Evolutionary conservation across 2,113 vertebrate species (phyloP).

Genomic region (Platanista minor): DNA sequence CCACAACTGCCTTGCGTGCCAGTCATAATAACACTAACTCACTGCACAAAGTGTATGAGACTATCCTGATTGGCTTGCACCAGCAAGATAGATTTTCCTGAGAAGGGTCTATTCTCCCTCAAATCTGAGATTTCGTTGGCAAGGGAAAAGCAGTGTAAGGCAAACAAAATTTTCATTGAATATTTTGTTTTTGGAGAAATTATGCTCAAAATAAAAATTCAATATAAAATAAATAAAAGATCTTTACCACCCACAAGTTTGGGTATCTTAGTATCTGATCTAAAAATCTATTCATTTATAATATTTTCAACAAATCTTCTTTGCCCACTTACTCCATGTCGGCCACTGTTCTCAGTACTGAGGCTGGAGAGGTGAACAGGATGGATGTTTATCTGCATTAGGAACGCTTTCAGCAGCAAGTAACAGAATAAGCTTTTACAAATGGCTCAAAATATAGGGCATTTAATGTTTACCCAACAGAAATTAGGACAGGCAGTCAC

Average conservation of each 20-base stretch:
- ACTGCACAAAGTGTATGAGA: neutral
- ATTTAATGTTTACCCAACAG: neutral
- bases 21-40: neutral
- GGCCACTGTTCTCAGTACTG: neutral
- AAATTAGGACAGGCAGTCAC: neutral
- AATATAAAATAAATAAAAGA: neutral
- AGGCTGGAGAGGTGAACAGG: neutral
- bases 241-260: neutral
- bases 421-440: neutral
- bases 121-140: neutral
- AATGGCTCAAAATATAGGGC: neutral
- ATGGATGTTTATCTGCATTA: neutral
- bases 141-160: neutral
- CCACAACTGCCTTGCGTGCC: neutral
- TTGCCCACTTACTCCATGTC: neutral
- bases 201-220: neutral
- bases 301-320: neutral
- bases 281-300: neutral
- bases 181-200: neutral
- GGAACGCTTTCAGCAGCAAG: neutral
- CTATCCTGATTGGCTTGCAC: neutral
- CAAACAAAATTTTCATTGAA: neutral
- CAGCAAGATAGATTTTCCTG: neutral
- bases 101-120: neutral
- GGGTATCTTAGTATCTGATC: neutral